phyloP scores from a whole-genome alignment of 2,113 vertebrate genomes.

The Grallaria varia region DNA sequence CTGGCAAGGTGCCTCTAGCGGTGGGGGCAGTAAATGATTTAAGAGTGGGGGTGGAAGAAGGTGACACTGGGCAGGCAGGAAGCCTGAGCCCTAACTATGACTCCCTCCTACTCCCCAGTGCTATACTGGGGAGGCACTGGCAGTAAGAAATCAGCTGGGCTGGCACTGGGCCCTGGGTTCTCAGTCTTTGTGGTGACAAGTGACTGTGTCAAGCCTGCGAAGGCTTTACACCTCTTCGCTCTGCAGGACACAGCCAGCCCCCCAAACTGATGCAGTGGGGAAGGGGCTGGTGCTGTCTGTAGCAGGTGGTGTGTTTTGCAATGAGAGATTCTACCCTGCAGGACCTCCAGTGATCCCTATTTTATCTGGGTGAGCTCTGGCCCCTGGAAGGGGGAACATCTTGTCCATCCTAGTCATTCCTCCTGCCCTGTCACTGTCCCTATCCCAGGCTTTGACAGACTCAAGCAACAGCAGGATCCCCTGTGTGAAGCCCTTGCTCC shows the following conservation, averaged over 20 bases:
- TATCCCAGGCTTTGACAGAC: background rate
- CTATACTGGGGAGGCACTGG: background rate
- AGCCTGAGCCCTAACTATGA: background rate
- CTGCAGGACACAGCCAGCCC: background rate
- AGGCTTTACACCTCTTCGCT: background rate
- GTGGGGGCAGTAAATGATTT: background rate
- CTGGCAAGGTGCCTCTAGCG: background rate
- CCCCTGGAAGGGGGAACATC: background rate
- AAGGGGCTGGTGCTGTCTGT: background rate
- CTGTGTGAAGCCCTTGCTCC: background rate
- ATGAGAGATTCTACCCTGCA: background rate
- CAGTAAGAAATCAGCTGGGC: background rate
- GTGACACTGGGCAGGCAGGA: background rate
- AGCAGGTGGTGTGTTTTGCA: rapidly evolving
- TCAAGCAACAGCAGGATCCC: background rate
- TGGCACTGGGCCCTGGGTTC: background rate
- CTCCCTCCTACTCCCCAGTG: background rate
- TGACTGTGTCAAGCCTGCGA: background rate
- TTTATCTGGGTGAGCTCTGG: background rate
- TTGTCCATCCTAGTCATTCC: background rate
- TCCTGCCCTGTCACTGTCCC: background rate
- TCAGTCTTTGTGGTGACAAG: background rate
- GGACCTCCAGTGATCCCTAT: background rate
- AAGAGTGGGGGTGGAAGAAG: background rate
- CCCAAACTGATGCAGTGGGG: background rate